A percentile compares a stretch with the other conserved stretches of the same genome.
phyloP scores from a whole-genome alignment of 2,797 vertebrate species.

The Neopelma chrysocephalum region DNA sequence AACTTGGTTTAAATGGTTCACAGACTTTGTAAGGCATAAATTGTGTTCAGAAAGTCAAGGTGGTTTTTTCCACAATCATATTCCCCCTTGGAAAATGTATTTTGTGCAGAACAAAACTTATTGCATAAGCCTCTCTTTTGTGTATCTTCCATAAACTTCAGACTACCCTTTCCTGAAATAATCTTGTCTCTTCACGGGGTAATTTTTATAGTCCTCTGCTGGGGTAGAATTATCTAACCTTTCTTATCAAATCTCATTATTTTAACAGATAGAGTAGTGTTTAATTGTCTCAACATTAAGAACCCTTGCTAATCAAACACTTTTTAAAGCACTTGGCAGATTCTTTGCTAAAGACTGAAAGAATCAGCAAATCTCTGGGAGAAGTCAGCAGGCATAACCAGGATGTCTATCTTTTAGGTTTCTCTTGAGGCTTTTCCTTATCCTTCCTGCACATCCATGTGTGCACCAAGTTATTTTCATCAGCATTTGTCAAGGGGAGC shows the following conservation, averaged over 20 bases:
- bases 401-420: not conserved
- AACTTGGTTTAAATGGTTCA: not conserved
- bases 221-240: not conserved
- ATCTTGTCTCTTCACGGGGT: not conserved
- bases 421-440: not conserved
- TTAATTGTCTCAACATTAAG: constrained; percentile 12
- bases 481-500: not conserved
- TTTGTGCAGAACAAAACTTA: not conserved
- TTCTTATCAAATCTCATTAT: constrained; percentile 24
- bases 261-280: constrained; percentile 19
- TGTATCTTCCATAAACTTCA: not conserved
- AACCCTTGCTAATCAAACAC: constrained; percentile 4
- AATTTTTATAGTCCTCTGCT: not conserved
- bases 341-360: constrained; percentile 32
- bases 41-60: not conserved
- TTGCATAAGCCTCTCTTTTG: not conserved
- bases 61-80: not conserved
- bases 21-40: not conserved
- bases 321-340: constrained; percentile 35
- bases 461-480: not conserved
- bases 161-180: not conserved
- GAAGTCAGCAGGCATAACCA: not conserved
- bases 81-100: not conserved
- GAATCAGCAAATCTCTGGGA: constrained; percentile 43
- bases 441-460: not conserved